Base-by-base conservation (phyloP, 2,113 vertebrate genomes). In the Lutjanus erythropterus region DNA sequence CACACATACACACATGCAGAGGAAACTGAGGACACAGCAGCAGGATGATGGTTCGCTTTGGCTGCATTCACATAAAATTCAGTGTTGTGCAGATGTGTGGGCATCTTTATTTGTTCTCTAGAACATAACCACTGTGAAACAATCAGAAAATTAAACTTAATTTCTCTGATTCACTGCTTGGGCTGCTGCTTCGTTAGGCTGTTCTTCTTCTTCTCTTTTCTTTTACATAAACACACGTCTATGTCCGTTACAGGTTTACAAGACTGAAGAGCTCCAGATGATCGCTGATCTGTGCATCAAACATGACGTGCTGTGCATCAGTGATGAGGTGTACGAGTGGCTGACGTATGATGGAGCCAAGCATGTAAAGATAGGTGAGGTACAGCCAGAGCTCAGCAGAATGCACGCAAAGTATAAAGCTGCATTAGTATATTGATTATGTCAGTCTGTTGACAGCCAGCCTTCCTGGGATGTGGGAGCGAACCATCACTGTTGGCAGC, bases 321-420 rank as follows among this genome's bases (percentile, higher is more conserved):
- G 95, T 0, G 98, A 99, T 0, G 98, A 99, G 86, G 98, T 99
- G 59, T 99, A 99, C 1, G n/a, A 99, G 93, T 99, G 97, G 97
- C 89, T 99, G 84, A n/a, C n/a, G n/a, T n/a, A n/a, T 0, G 96
- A 97, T 0, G 95, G 94, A 61, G 88, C 92, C n/a, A 90, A 96
- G 66, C 97, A 98, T 58, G 6, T 96, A 33, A 97, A 97, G 91
- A 97, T 99, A 0, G 97, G 98, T 99, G 93, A 16, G 91, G 71
- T 2, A 1, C 39, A 44, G 15, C 2, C 14, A 27, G 27, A n/a
- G 31, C 5, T 58, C 12, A 37, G 1, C 46, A 73, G 3, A 29
- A 35, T 19, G 12, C 16, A 41, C 29, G 35, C 0, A 21, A n/a
- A 58, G 16, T n/a, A 19, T 3, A 6, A 37, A 42, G 18, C 0